Evolutionary conservation across 2,797 vertebrate genomes (phyloP).

Genomic region (Alectoris magna): DNA sequence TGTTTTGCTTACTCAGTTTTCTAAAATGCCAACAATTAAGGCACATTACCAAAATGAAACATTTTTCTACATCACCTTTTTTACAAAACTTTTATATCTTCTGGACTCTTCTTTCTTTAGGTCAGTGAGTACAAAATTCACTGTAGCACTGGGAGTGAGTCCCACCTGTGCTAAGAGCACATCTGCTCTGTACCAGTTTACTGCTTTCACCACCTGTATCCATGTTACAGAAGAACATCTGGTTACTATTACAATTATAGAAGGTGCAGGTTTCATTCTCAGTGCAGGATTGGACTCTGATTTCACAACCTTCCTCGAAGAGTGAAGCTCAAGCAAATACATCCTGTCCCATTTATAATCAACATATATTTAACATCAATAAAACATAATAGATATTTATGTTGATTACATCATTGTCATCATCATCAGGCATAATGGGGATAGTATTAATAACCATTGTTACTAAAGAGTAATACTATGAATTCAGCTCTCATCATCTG

Average conservation of each 20-base stretch:
- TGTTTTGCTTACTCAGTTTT: background rate
- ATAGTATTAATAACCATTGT: conserved; percentile 65
- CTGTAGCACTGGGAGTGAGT: conserved; percentile 84
- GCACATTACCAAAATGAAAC: background rate
- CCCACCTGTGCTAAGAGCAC: conserved; percentile 86
- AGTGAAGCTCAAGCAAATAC: conserved; percentile 80
- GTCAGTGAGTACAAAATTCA: conserved; percentile 67
- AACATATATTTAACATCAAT: conserved; percentile 77
- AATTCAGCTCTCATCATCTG: conserved; percentile 43
- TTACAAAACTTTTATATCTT: conserved; percentile 42
- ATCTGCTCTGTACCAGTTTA: conserved; percentile 89
- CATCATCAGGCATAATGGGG: conserved; percentile 72
- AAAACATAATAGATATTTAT: conserved; percentile 76
- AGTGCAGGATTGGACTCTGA: conserved; percentile 83
- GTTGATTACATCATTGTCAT: conserved; percentile 73
- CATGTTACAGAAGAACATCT: conserved; percentile 89
- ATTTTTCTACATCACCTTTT: background rate
- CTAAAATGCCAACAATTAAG: background rate
- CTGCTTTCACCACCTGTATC: conserved; percentile 97
- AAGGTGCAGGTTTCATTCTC: conserved; percentile 90
- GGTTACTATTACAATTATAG: conserved; percentile 91
- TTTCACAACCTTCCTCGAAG: conserved; percentile 88
- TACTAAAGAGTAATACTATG: conserved; percentile 40
- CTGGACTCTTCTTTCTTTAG: conserved; percentile 76
- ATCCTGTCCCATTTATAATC: conserved; percentile 83